phyloP scores from a whole-genome alignment of 2,888 invertebrate genomes.

The Agrochola litura region DNA sequence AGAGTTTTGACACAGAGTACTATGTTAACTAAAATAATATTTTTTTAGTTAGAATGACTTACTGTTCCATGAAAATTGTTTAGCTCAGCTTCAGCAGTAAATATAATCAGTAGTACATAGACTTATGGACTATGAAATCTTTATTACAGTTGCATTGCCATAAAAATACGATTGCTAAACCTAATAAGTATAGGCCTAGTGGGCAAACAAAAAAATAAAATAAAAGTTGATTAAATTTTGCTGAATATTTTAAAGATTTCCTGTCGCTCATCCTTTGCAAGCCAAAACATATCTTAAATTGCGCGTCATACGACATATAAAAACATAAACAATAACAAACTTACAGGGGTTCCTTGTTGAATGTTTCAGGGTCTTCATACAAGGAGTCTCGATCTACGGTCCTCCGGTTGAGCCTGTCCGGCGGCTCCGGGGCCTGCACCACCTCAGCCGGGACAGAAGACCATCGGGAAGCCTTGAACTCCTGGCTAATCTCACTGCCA shows the following conservation, averaged over 20 bases:
- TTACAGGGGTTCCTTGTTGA: slow-evolving; percentile 52
- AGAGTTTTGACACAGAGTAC: too few relatives aligned
- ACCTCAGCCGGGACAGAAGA: slow-evolving; percentile 43
- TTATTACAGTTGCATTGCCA: slow-evolving; percentile 30
- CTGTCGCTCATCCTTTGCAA: slow-evolving; percentile 1
- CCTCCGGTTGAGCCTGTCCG: slow-evolving; percentile 47
- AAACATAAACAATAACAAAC: slow-evolving; percentile 57
- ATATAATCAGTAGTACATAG: background rate
- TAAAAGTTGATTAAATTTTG: background rate
- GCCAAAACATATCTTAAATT: background rate
- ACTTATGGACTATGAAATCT: slow-evolving; percentile 10
- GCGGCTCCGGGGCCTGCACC: slow-evolving; percentile 40
- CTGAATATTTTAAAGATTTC: background rate
- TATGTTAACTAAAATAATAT: too few relatives aligned
- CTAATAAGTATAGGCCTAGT: too few relatives aligned
- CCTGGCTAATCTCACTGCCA: slow-evolving; percentile 56
- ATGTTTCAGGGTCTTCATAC: slow-evolving; percentile 59
- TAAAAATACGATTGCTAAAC: slow-evolving; percentile 14
- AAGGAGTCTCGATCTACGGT: slow-evolving; percentile 52
- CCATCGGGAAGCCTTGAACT: slow-evolving; percentile 57
- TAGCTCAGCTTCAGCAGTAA: slow-evolving; percentile 25
- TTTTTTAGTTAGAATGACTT: background rate
- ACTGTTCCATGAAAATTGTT: slow-evolving; percentile 1
- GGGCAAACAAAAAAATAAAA: background rate
- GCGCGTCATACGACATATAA: background rate